Evolutionary conservation across 2,797 vertebrate genomes (phyloP).

Genomic region (Acomys russatus): DNA sequence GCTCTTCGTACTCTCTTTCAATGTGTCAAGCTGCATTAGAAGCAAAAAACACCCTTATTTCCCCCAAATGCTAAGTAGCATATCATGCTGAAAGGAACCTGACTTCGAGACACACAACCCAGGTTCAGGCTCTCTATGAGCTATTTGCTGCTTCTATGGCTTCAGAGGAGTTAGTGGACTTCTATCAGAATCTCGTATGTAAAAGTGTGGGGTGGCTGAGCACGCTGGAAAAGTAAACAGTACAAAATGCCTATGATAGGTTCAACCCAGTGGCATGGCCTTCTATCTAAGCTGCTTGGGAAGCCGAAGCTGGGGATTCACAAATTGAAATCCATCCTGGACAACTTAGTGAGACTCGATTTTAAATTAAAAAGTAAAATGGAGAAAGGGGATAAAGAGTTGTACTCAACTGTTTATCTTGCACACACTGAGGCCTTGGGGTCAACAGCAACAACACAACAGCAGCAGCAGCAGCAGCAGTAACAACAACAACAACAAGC

Average conservation of each 20-base stretch:
- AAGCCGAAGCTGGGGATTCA: not conserved
- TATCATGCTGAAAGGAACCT: not conserved
- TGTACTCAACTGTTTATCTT: not conserved
- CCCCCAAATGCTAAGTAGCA: not conserved
- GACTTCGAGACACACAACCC: not conserved
- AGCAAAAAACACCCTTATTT: not conserved
- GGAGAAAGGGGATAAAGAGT: not conserved
- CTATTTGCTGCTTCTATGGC: not conserved
- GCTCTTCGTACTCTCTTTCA: not conserved
- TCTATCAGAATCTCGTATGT: not conserved
- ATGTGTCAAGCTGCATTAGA: not conserved
- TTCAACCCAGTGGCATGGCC: not conserved
- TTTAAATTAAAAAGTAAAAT: not conserved
- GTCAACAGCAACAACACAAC: not conserved
- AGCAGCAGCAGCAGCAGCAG: not conserved
- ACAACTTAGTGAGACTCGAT: too few relatives aligned
- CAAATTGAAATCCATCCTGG: not conserved
- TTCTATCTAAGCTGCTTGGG: not conserved
- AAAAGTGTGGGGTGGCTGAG: not conserved
- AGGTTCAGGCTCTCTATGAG: not conserved
- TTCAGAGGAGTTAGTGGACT: not conserved
- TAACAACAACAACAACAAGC: not conserved
- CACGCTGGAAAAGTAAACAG: not conserved
- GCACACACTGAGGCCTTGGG: not conserved
- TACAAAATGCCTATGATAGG: not conserved